phyloP scores from a whole-genome alignment of 2,888 invertebrate species.

The Zeuzera pyrina region DNA sequence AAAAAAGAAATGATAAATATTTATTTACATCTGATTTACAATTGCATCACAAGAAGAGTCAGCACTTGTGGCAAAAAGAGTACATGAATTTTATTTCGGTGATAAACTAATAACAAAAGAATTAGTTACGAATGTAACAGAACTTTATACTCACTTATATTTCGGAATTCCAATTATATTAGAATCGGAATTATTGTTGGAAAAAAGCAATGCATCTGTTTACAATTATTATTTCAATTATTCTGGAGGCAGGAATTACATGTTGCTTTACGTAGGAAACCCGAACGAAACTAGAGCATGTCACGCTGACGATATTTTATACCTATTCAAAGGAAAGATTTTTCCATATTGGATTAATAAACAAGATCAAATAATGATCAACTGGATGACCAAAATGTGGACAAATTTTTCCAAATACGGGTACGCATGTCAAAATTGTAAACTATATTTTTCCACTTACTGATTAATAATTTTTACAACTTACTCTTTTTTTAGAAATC shows the following conservation, averaged over 20 bases:
- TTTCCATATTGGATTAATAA: slow-evolving; percentile 21
- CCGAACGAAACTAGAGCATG: slow-evolving; percentile 19
- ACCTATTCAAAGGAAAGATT: slow-evolving; percentile 21
- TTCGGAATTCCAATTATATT: slow-evolving; percentile 19
- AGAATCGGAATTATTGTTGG: slow-evolving; percentile 22
- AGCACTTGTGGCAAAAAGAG: slow-evolving; percentile 15
- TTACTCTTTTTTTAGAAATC: too few species aligned
- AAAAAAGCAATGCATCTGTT: slow-evolving; percentile 31
- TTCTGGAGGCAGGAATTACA: slow-evolving; percentile 18
- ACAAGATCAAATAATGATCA: slow-evolving; percentile 17
- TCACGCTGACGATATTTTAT: slow-evolving; percentile 29
- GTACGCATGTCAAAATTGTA: slow-evolving; percentile 20
- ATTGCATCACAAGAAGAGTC: slow-evolving; percentile 17
- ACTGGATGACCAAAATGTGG: slow-evolving; percentile 26
- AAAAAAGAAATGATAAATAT: slow-evolving; percentile 35
- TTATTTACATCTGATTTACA: slow-evolving; percentile 41
- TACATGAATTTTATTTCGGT: slow-evolving; percentile 23
- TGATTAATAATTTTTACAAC: background rate
- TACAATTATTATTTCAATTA: slow-evolving; percentile 34
- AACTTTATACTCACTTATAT: slow-evolving; percentile 29
- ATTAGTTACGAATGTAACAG: slow-evolving; percentile 17
- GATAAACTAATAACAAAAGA: slow-evolving; percentile 11
- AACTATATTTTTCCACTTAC: background rate
- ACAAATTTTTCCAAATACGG: slow-evolving; percentile 31
- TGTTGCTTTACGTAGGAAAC: slow-evolving; percentile 14